Evolutionary conservation across 2,113 vertebrate species (phyloP).

Genomic region (Phrynosoma blainvillii): DNA sequence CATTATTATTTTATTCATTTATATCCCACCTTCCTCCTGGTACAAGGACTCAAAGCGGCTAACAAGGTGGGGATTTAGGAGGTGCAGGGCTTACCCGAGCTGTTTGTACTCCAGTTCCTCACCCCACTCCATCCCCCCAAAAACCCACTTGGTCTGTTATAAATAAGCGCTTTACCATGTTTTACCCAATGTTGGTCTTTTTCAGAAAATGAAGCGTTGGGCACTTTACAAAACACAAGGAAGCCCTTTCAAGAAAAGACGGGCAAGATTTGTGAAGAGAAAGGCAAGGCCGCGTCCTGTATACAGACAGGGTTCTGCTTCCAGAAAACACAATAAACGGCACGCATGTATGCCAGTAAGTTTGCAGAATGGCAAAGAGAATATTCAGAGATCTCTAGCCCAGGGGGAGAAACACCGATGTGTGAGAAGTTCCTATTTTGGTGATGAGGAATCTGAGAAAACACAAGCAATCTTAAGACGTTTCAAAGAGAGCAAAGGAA

Average conservation of each 20-base stretch:
- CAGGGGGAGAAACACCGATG: not conserved
- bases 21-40: too few species aligned
- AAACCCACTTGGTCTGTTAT: not conserved
- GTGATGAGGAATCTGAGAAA: not conserved
- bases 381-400: not conserved
- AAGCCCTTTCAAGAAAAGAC: not conserved
- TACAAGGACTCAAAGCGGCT: too few species aligned
- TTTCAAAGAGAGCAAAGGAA: not conserved
- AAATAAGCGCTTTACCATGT: not conserved
- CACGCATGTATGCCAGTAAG: not conserved
- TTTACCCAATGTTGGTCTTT: not conserved
- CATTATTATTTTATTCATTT: too few species aligned
- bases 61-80: not conserved
- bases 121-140: too few species aligned
- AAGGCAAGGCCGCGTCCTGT: not conserved
- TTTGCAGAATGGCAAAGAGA: not conserved
- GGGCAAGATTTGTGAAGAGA: not conserved
- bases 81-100: not conserved
- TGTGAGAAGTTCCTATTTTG: not conserved
- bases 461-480: not conserved
- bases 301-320: not conserved
- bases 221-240: not conserved
- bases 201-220: slow-evolving; percentile 3
- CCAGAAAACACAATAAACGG: not conserved
- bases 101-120: not conserved